These are phyloP conservation scores for Ophraella communa DNA, from an alignment of 2,888 invertebrate species.

Conservation along the genomic window DNA sequence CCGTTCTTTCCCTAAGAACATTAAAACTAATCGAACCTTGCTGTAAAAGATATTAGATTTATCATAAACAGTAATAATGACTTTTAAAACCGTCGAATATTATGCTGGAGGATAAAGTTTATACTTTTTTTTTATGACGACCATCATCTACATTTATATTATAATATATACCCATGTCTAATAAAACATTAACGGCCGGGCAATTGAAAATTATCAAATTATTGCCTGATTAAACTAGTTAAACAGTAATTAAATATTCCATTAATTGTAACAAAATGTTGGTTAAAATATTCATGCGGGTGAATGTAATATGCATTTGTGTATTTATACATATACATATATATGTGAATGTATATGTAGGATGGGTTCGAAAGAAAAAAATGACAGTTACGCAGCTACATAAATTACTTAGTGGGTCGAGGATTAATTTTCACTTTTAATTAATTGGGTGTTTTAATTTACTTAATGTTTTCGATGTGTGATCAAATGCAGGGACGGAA, in stretches of 20 bases:
- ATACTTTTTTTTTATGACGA: not conserved
- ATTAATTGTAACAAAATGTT: slow-evolving; percentile 29
- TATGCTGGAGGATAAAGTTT: no score
- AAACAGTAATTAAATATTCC: slow-evolving; percentile 29
- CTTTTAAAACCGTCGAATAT: no score
- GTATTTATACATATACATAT: slow-evolving; percentile 1
- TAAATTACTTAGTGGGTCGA: slow-evolving; percentile 28
- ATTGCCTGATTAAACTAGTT: slow-evolving; percentile 23
- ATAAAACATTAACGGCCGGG: slow-evolving; percentile 16
- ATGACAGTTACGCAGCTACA: slow-evolving; percentile 16
- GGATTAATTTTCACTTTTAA: slow-evolving; percentile 21
- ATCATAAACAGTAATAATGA: no score
- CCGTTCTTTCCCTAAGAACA: no score
- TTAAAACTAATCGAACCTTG: no score
- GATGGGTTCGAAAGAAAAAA: not conserved
- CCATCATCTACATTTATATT: slow-evolving; percentile 12
- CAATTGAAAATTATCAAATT: slow-evolving; percentile 31
- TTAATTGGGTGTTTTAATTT: slow-evolving; percentile 18
- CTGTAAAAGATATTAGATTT: no score
- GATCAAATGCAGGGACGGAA: not conserved
- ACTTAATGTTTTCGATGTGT: slow-evolving; percentile 14
- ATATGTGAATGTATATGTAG: not conserved
- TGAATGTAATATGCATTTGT: not conserved
- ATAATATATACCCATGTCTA: not conserved
- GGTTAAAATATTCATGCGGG: slow-evolving; percentile 29